Evolutionary conservation across 2,113 vertebrate species (phyloP).

Genomic region (Indri indri): DNA sequence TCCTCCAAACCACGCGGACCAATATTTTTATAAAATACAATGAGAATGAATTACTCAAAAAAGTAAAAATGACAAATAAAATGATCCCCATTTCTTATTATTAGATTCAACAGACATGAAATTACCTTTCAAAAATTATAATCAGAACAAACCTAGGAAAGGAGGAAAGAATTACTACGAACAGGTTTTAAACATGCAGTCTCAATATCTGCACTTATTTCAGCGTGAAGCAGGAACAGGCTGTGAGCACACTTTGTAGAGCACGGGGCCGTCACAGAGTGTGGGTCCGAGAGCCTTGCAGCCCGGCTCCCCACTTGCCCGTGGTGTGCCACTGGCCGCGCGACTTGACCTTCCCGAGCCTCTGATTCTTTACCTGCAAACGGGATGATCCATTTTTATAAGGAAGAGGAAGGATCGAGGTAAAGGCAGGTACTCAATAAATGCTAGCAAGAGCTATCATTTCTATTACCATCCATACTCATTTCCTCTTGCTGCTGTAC

Average conservation of each 20-base stretch:
- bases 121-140: neutral
- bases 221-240: neutral
- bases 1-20: neutral
- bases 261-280: too few relatives aligned
- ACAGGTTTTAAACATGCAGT: neutral
- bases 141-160: neutral
- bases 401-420: neutral
- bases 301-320: neutral
- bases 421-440: neutral
- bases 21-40: neutral
- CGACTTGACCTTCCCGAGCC: neutral
- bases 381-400: neutral
- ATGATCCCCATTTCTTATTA: neutral
- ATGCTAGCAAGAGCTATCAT: neutral
- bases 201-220: neutral
- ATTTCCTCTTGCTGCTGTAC: too few relatives aligned
- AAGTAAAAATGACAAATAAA: neutral
- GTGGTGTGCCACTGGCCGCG: rapidly evolving
- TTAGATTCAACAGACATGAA: neutral
- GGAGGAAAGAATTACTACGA: neutral
- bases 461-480: neutral
- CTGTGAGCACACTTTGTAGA: neutral
- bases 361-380: neutral
- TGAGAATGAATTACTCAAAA: neutral
- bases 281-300: neutral